Evolutionary conservation across 2,113 vertebrate genomes (phyloP).

Genomic region (Mustelus asterias): DNA sequence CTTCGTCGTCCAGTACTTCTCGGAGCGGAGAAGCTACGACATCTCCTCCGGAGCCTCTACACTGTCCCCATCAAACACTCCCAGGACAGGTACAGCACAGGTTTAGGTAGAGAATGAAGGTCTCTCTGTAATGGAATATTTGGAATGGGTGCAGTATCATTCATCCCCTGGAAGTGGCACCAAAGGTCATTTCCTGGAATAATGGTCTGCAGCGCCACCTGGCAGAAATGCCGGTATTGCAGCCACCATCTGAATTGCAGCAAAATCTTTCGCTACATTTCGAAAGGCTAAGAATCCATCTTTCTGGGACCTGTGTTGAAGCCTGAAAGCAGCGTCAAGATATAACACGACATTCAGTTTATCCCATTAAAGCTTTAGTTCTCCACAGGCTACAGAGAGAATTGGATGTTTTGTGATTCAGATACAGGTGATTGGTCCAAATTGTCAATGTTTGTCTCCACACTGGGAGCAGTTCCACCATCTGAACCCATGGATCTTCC

Average conservation of each 20-base stretch:
- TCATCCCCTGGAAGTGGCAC: not conserved
- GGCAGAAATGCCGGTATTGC: not conserved
- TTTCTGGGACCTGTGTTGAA: not conserved
- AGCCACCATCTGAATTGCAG: not conserved
- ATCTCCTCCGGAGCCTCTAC: no score
- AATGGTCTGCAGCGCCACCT: not conserved
- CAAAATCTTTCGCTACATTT: not conserved
- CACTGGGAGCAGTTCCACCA: not conserved
- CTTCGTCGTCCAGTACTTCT: no score
- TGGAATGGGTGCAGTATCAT: not conserved
- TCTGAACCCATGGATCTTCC: not conserved
- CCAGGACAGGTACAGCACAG: not conserved
- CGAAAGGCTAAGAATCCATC: not conserved
- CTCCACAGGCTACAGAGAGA: not conserved
- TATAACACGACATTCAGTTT: not conserved
- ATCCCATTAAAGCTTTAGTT: not conserved
- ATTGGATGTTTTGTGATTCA: not conserved
- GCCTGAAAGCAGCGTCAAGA: not conserved
- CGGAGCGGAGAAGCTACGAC: no score
- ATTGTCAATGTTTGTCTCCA: no score
- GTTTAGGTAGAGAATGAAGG: not conserved
- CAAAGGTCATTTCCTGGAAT: not conserved
- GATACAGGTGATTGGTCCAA: not conserved
- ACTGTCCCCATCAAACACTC: no score
- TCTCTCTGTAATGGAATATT: not conserved